Percentiles rank a stretch among this genome's conserved stretches.
Evolutionary conservation across 2,888 invertebrate genomes (phyloP).

Genomic region (Mythimna impura): DNA sequence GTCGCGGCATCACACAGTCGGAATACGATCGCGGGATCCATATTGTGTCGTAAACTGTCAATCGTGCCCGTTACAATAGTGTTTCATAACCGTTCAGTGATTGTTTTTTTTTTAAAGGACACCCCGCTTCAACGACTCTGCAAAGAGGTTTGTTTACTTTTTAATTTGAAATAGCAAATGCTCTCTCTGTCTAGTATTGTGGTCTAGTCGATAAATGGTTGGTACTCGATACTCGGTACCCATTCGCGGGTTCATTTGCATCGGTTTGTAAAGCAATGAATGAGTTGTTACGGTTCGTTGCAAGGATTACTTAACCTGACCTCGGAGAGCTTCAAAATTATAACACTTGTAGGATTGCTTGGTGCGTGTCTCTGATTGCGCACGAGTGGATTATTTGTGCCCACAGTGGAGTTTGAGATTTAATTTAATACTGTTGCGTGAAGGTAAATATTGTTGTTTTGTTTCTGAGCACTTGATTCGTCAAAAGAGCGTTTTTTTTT

Average conservation of each 20-base stretch:
- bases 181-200: constrained; percentile 70
- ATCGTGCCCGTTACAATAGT: constrained; percentile 85
- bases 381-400: constrained; percentile 39
- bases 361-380: constrained; percentile 61
- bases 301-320: constrained; percentile 83
- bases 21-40: constrained; percentile 79
- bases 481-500: neutral
- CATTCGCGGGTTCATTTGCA: constrained; percentile 81
- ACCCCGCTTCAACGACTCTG: constrained; percentile 76
- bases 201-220: constrained; percentile 75
- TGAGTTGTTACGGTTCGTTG: constrained; percentile 81
- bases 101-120: constrained; percentile 81
- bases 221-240: constrained; percentile 62
- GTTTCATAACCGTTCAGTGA: constrained; percentile 82
- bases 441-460: constrained; percentile 34
- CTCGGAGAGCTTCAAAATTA: constrained; percentile 70
- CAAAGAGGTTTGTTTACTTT: constrained; percentile 82
- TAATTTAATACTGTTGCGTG: constrained; percentile 29
- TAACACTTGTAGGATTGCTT: constrained; percentile 47
- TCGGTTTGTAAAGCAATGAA: constrained; percentile 84
- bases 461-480: constrained; percentile 10
- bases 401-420: constrained; percentile 33
- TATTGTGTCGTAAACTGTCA: constrained; percentile 78
- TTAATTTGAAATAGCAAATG: constrained; percentile 63
- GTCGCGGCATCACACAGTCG: constrained; percentile 68